Base-by-base conservation (phyloP, 64 coral and sea anemone genomes). In the Hydrozoanthus tunicans region DNA sequence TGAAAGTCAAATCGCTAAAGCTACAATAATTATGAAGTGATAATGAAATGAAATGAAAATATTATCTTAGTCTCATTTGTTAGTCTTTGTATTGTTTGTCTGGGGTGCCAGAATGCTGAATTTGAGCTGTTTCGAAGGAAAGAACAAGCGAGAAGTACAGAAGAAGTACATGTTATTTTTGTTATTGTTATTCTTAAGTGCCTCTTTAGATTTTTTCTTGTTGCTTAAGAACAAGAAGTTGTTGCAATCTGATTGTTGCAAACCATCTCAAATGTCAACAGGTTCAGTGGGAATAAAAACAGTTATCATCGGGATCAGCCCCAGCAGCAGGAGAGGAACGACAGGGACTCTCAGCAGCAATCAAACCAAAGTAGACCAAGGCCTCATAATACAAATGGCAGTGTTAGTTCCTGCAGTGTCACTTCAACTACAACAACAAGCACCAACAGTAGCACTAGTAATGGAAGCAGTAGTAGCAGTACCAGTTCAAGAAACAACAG, bases 401-500 rank as follows among this genome's bases (percentile, higher is more conserved):
- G 15, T 56, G 73, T 73, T 58, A 57, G 56, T 6, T 60, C 69
- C 14, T 59, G 5, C 5, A 73, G 68, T 26, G 9, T 10, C 69
- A 88, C 69, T 59, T 73, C 84, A 88, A 73, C 68, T 58, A 13
- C 69, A 4, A 56, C 59, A 23, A 74, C 68, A 11, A 74, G 8
- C 53, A 74, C 68, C 7, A 74, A 13, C 53, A 88, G n/a, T 23
- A 88, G 2, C 84, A 88, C 10, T 10, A 58, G 66, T 57, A 86
- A 58, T 71, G 57, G 7, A 58, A 59, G 54, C 3, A 74, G 54
- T 60, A 74, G 55, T 25, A 88, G 17, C 84, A 88, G 67, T 10
- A 74, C 68, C 11, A 88, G 55, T 70, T 88, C 74, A 59, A 88
- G 69, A 74, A 88, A 58, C 60, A 82, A 82, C 80, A 73, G 84